Conservation (phyloP, 2,113 vertebrate species). For the Conger conger region DNA sequence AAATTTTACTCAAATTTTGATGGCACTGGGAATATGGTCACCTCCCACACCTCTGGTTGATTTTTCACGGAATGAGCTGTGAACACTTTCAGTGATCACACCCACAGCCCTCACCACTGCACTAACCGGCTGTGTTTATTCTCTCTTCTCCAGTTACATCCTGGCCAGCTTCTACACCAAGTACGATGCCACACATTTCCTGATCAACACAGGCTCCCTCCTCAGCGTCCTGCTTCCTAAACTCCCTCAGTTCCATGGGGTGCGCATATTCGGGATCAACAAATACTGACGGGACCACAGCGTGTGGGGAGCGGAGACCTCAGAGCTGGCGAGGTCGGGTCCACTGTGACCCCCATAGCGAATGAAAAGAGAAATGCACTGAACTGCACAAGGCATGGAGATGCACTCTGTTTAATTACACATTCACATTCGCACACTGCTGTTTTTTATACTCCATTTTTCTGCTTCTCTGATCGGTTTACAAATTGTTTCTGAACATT, state of each 20-base stretch:
- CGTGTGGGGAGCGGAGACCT: too few relatives aligned
- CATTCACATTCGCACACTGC: neutral
- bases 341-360: neutral
- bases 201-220: conserved; percentile 86
- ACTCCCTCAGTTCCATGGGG: conserved; percentile 90
- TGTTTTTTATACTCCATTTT: neutral
- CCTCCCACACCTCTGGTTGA: too few relatives aligned
- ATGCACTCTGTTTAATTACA: neutral
- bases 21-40: too few relatives aligned
- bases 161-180: conserved; percentile 96
- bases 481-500: neutral
- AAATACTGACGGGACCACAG: conserved; percentile 74
- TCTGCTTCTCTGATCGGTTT: neutral
- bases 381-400: neutral
- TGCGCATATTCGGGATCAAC: conserved; percentile 91
- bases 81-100: too few relatives aligned
- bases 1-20: too few relatives aligned
- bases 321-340: neutral
- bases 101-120: too few relatives aligned
- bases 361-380: neutral
- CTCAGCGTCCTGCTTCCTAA: conserved; percentile 89
- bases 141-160: conserved; percentile 74
- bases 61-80: too few relatives aligned
- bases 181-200: conserved; percentile 84
- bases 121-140: too few relatives aligned